Percentiles rank a stretch among this genome's conserved stretches.
Conservation (phyloP, 1,140 invertebrate species). For the Tetramorium alpestre region DNA sequence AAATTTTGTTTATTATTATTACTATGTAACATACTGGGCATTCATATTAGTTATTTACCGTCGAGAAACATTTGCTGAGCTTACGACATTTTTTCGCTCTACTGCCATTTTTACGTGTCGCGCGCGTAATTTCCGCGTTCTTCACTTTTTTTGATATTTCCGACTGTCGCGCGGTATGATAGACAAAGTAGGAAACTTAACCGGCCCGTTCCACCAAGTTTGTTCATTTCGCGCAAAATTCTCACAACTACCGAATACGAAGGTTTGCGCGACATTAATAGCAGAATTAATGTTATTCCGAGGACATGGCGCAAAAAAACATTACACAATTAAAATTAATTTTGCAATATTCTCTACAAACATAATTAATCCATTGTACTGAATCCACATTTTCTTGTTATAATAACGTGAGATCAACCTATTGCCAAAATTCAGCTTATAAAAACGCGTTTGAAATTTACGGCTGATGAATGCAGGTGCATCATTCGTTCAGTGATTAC, state of each 20-base stretch:
- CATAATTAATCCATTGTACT: background rate
- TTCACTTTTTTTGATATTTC: conserved; percentile 11
- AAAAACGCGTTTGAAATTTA: background rate
- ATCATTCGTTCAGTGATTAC: background rate
- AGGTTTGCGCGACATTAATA: conserved; percentile 41
- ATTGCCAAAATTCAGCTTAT: background rate
- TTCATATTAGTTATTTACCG: background rate
- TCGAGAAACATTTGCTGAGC: background rate
- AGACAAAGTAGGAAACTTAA: conserved; percentile 52
- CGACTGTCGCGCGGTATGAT: conserved; percentile 28
- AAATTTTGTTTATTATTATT: background rate
- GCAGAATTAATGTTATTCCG: conserved; percentile 24
- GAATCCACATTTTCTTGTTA: background rate
- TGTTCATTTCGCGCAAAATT: conserved; percentile 46
- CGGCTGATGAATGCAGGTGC: background rate
- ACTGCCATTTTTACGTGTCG: background rate
- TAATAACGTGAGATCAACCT: background rate
- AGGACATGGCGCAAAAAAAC: background rate
- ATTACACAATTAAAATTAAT: conserved; percentile 27
- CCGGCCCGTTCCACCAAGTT: conserved; percentile 29
- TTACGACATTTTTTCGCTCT: background rate
- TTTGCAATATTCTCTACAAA: background rate
- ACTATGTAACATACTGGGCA: background rate
- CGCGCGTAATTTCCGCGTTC: conserved; percentile 9
- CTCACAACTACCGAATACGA: conserved; percentile 22